These are phyloP conservation scores for Dreissena rostriformis DNA, from an alignment of 1,140 invertebrate genomes.

Conservation along the genomic window DNA sequence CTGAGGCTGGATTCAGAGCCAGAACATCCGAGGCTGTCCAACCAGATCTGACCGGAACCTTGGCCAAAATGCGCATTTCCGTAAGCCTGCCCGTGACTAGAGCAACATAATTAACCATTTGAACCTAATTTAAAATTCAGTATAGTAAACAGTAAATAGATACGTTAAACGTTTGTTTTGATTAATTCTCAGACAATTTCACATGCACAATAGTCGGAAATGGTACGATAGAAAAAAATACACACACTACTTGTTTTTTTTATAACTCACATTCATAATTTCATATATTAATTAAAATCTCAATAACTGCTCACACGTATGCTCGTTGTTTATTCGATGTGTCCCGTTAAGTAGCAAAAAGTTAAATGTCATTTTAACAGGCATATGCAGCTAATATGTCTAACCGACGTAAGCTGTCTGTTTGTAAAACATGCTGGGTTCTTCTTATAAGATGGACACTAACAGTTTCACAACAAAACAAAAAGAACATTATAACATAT, in stretches of 20 bases:
- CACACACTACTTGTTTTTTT: too few species aligned
- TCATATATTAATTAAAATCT: too few species aligned
- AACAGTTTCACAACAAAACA: too few species aligned
- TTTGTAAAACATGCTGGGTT: background rate
- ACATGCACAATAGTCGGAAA: background rate
- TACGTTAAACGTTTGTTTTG: background rate
- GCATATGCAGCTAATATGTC: background rate
- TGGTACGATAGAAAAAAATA: background rate
- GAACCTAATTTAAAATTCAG: background rate
- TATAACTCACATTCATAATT: too few species aligned
- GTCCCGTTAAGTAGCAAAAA: too few species aligned
- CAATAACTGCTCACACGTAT: too few species aligned
- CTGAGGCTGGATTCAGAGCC: background rate
- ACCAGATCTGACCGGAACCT: conserved; percentile 18
- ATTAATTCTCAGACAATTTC: background rate
- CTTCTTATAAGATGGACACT: background rate
- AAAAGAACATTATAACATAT: background rate
- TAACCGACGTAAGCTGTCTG: background rate
- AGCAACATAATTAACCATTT: background rate
- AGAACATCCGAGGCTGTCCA: conserved; percentile 12
- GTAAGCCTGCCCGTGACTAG: conserved; percentile 9
- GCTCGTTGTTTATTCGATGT: too few species aligned
- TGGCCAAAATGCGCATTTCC: conserved; percentile 71
- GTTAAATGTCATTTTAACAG: background rate
- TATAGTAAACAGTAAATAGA: background rate